A percentile compares a stretch with the other conserved stretches of the same genome.
Evolutionary conservation across 2,888 invertebrate species (phyloP).

Genomic region (Gibbula magus): DNA sequence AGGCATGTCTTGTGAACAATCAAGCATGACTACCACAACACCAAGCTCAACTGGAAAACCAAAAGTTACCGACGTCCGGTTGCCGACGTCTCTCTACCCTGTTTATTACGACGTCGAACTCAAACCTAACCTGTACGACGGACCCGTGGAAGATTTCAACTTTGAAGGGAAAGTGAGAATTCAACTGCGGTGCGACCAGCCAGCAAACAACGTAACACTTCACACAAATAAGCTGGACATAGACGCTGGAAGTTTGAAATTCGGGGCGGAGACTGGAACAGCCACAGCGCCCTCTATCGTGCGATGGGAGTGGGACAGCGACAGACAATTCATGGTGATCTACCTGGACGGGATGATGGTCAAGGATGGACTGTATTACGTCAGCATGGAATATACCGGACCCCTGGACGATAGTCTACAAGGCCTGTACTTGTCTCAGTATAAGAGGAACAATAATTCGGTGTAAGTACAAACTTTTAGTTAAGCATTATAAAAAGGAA

Average conservation of each 20-base stretch:
- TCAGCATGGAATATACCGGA: slow-evolving; percentile 84
- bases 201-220: slow-evolving; percentile 54
- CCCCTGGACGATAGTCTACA: slow-evolving; percentile 78
- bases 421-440: slow-evolving; percentile 60
- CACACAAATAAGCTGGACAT: slow-evolving; percentile 58
- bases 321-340: slow-evolving; percentile 76
- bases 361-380: slow-evolving; percentile 77
- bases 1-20: background rate
- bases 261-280: slow-evolving; percentile 34
- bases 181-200: slow-evolving; percentile 40
- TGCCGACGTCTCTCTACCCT: slow-evolving; percentile 58
- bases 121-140: slow-evolving; percentile 61
- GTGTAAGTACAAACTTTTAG: slow-evolving; percentile 45
- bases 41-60: slow-evolving; percentile 5
- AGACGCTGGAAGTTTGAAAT: slow-evolving; percentile 33
- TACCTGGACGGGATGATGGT: slow-evolving; percentile 79
- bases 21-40: background rate
- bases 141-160: slow-evolving; percentile 55
- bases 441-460: slow-evolving; percentile 50
- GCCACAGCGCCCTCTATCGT: slow-evolving; percentile 34
- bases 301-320: slow-evolving; percentile 48
- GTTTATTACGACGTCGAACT: slow-evolving; percentile 59
- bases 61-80: slow-evolving; percentile 51
- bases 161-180: slow-evolving; percentile 60
- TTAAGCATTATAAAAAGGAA: no score